phyloP scores from a whole-genome alignment of 2,888 invertebrate species.

The Apamea monoglypha region DNA sequence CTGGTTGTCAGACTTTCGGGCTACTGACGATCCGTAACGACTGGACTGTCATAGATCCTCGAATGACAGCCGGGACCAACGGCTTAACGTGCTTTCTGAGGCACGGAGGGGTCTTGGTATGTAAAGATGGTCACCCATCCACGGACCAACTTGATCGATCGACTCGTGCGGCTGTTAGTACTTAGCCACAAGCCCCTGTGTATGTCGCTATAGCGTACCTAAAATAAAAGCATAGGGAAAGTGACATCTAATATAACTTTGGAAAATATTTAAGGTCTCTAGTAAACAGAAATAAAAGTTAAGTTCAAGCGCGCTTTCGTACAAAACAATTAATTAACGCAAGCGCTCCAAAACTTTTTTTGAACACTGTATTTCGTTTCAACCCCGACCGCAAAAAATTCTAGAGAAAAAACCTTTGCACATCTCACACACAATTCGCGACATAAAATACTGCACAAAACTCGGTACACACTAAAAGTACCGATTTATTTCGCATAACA shows the following conservation, averaged over 20 bases:
- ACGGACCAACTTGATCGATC: too few species aligned
- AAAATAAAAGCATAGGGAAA: background rate
- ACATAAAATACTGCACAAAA: conserved; percentile 59
- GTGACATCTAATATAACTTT: background rate
- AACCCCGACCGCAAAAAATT: conserved; percentile 22
- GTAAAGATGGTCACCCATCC: too few species aligned
- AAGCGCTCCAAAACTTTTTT: conserved; percentile 5
- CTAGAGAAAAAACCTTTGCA: conserved; percentile 22
- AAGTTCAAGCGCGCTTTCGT: background rate
- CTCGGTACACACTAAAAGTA: conserved; percentile 45
- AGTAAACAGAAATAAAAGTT: background rate
- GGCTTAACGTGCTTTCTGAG: too few species aligned
- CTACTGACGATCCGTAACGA: too few species aligned
- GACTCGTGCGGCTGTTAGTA: too few species aligned
- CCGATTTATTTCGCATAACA: conserved; percentile 53
- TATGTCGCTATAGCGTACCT: background rate
- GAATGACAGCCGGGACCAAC: too few species aligned
- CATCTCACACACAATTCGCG: conserved; percentile 24
- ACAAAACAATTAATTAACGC: background rate
- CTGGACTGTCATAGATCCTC: too few species aligned
- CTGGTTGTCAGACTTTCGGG: too few species aligned
- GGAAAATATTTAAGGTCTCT: background rate
- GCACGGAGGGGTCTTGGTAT: too few species aligned
- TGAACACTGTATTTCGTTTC: conserved; percentile 2
- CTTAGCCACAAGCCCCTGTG: too few species aligned